Evolutionary conservation across 37 sponge, comb jelly and placozoan genomes (phyloP), one percentile per base, ranked within the genome.

Genomic region (Cladorhizidae sp.): DNA sequence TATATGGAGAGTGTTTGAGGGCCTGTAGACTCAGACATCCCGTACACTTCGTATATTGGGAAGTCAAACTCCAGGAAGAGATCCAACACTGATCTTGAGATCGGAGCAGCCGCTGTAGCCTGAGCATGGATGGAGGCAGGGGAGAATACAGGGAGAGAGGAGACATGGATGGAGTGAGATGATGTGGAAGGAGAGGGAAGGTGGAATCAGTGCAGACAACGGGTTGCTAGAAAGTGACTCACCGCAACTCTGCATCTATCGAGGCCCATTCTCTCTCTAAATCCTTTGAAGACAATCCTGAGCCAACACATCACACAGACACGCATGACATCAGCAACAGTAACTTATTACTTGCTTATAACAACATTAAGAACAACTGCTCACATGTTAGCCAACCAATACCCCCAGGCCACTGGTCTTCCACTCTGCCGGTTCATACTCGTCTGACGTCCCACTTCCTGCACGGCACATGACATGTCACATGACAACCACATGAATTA

Each of bases 1-100:
- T 68, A 70, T 28, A 69, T 65, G n/a, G 92, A 91, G 73, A 95
- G 70, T 20, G 94, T 89, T 64, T 87, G 90, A 23, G 96, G 96
- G 23, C 99, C 99, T n/a, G 90, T 76, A 9, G 88, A 91, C 82
- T 98, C 98, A 0, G 88, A 89, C 92, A 93, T 92, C 29, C 99
- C 96, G 77, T 95, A 98, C 20, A 98, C 43, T 74, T 95, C 93
- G 56, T 86, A 91, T 41, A 98, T 52, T 23, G 92, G 91, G 20
- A 95, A 85, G 43, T 95, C 92, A 70, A 95, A 79, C 29, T 88
- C 82, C 29, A 86, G 80, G 83, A 95, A 98, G 88, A 95, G 93
- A 8, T 95, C 93, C 39, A 93, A 72, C 14, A 71, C 49, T 49
- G 49, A 40, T 41, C 72, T 23, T 7, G 72, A 2, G 38, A 71